Evolutionary conservation across 2,113 vertebrate genomes (phyloP).

Genomic region (Dasypus novemcinctus): DNA sequence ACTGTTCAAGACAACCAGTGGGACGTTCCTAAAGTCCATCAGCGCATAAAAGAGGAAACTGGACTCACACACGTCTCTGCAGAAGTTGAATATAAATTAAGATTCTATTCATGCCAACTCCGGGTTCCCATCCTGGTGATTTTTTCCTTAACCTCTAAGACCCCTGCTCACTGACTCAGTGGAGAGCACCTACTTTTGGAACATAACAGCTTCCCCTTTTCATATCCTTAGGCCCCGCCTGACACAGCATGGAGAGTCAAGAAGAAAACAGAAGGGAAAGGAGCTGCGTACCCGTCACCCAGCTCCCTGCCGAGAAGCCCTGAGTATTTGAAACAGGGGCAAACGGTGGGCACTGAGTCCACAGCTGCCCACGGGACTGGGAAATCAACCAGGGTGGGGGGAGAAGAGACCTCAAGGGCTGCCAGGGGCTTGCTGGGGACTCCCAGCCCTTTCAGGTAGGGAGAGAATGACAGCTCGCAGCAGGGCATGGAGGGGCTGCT

Average conservation of each 20-base stretch:
- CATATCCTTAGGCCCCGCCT: neutral
- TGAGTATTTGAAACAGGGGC: neutral
- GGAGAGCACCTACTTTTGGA: neutral
- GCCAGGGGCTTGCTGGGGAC: neutral
- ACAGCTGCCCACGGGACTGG: accelerated
- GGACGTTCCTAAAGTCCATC: neutral
- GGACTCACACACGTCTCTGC: accelerated
- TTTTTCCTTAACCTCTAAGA: neutral
- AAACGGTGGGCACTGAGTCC: too few relatives aligned
- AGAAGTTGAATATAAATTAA: neutral
- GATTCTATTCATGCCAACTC: neutral
- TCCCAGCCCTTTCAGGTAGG: neutral
- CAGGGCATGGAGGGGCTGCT: neutral
- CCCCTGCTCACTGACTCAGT: accelerated
- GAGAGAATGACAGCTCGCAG: neutral
- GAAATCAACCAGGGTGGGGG: neutral
- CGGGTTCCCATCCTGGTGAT: neutral
- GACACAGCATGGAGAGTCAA: neutral
- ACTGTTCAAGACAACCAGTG: neutral
- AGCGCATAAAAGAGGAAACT: accelerated
- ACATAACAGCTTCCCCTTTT: neutral
- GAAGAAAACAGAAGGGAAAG: too few relatives aligned
- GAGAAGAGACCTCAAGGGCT: neutral
- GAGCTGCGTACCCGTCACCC: accelerated
- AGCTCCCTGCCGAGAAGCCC: neutral